These are phyloP conservation scores for Microchrysa polita DNA, from an alignment of 2,888 invertebrate genomes.

Conservation along the genomic window DNA sequence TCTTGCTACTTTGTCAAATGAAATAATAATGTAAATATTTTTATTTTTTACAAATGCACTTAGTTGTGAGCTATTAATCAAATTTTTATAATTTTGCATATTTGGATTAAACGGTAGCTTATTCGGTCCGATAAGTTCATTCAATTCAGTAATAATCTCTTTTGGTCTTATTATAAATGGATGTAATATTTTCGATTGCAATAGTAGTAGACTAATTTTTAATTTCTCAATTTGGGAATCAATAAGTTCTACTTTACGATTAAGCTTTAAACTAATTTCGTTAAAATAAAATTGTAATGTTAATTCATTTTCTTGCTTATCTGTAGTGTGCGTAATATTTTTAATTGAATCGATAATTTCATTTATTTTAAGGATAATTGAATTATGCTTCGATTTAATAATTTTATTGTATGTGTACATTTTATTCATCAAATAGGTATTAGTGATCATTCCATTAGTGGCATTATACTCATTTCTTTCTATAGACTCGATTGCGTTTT, in stretches of 20 bases:
- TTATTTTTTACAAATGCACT: not conserved
- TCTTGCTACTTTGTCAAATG: not conserved
- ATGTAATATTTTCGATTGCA: not conserved
- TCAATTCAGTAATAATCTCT: not conserved
- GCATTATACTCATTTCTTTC: constrained; percentile 2
- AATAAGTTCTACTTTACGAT: not conserved
- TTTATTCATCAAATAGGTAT: not conserved
- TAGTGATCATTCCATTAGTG: not conserved
- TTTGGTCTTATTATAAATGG: not conserved
- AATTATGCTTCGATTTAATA: not conserved
- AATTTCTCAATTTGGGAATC: not conserved
- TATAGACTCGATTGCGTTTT: not conserved
- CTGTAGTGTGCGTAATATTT: not conserved
- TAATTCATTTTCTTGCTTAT: not conserved
- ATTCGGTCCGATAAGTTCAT: not conserved
- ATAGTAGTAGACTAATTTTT: not conserved
- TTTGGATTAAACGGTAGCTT: not conserved
- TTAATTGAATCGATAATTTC: not conserved
- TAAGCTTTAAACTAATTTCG: not conserved
- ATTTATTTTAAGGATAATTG: not conserved
- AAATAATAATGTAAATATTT: not conserved
- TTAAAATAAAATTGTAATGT: not conserved
- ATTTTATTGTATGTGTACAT: not conserved
- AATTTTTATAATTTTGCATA: not conserved
- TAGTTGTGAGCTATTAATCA: not conserved